phyloP scores from a whole-genome alignment of 2,113 vertebrate genomes.

The Hassar affinis region DNA sequence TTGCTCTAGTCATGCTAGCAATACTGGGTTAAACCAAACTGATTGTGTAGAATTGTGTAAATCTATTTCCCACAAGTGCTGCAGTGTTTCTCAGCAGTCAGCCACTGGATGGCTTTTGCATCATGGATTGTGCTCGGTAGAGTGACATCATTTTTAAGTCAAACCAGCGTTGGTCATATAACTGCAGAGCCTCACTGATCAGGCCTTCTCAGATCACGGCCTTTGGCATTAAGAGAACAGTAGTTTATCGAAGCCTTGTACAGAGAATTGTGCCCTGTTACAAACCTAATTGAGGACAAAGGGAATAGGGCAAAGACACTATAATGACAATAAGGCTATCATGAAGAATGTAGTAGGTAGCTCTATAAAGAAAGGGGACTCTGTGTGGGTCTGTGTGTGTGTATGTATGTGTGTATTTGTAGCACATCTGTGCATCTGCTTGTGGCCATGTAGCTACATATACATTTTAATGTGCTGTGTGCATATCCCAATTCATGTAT shows the following conservation, averaged over 20 bases:
- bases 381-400: conserved; percentile 29
- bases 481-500: conserved; percentile 40
- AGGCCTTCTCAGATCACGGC: conserved; percentile 28
- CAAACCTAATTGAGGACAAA: conserved; percentile 26
- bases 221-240: conserved; percentile 33
- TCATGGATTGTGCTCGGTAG: conserved; percentile 45
- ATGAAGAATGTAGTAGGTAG: conserved; percentile 40
- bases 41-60: conserved; percentile 15
- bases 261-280: conserved; percentile 31
- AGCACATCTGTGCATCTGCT: conserved; percentile 33
- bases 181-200: conserved; percentile 3
- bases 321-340: conserved; percentile 42
- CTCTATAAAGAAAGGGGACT: conserved; percentile 31
- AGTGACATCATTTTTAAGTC: conserved; percentile 39
- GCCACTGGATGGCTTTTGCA: conserved; percentile 28
- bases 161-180: conserved; percentile 12
- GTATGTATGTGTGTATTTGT: conserved; percentile 40
- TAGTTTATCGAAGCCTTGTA: conserved; percentile 24
- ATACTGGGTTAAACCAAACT: background rate
- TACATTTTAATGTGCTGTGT: conserved; percentile 52
- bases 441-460: conserved; percentile 51
- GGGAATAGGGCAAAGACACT: conserved; percentile 47
- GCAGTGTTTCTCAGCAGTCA: conserved; percentile 18
- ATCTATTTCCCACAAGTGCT: conserved; percentile 22
- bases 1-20: conserved; percentile 8